Evolutionary conservation across 1,140 invertebrate genomes (phyloP), one percentile per base, ranked within the genome.

Genomic region (Vanessa tameamea): DNA sequence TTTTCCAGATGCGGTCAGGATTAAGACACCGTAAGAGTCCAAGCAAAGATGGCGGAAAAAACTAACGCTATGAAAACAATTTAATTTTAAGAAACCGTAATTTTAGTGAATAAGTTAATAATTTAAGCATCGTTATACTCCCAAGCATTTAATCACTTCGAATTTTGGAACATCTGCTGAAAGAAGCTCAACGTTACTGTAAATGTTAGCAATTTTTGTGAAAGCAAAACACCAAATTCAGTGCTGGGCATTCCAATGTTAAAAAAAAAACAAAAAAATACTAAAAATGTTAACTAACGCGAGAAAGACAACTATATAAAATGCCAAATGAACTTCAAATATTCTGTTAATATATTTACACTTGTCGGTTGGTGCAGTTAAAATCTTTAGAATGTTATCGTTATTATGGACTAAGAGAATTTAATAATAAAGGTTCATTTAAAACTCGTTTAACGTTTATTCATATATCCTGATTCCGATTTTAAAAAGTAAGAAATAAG

Each of bases 21-120:
- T 78, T 73, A 77, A 81, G 66, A 73, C 74, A 80, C 79, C 74
- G 80, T 69, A 83, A 82, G 83, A 88, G 81, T 88, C 83, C 82
- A 87, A 86, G 81, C 76, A 72, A 82, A 73, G 78, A 80, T 77
- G 82, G 78, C 73, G 84, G 78, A 78, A 72, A 20, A 80, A 78
- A 68, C 68, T 74, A 82, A 81, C 79, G 78, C 79, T 78, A 79
- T 79, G 77, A 79, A 83, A 83, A 78, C 74, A 85, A 77, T 75
- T 83, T 82, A 83, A 83, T 74, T 81, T 85, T 90, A 90, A 87
- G 87, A 85, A 92, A 87, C 87, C 88, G 90, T 90, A 90, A 90
- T 87, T 78, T 83, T 92, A 90, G 82, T 87, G 13, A 66, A 47
- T 90, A 87, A 91, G 83, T 82, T 88, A 87, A 73, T 75, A 55